phyloP scores from a whole-genome alignment of 2,797 vertebrate genomes.

The Platalea minor region DNA sequence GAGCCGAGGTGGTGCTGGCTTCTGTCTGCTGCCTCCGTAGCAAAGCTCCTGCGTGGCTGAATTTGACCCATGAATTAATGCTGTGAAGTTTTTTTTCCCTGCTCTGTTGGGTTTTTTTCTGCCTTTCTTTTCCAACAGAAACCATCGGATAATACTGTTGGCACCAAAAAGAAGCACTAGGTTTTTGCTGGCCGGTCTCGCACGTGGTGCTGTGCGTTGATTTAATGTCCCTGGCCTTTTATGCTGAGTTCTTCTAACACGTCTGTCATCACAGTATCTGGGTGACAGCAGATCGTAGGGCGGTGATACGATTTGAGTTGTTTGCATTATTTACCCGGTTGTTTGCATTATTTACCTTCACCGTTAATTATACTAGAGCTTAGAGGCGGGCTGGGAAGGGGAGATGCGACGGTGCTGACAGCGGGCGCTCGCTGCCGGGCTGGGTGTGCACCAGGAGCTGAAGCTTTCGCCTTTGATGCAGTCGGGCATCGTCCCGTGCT shows the following conservation, averaged over 20 bases:
- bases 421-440: neutral
- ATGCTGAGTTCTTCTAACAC: neutral
- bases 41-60: neutral
- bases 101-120: neutral
- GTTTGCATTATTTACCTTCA: neutral
- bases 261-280: neutral
- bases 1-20: neutral
- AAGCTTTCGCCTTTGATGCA: neutral
- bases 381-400: neutral
- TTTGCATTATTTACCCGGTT: constrained; percentile 11
- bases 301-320: neutral
- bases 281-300: neutral
- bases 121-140: neutral
- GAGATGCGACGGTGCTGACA: neutral
- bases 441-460: neutral
- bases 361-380: neutral
- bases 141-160: neutral
- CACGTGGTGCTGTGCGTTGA: neutral
- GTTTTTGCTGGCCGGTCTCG: neutral
- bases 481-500: rapidly evolving
- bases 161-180: neutral
- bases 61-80: neutral
- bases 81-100: neutral
- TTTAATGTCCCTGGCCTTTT: neutral
- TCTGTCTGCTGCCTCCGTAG: neutral